Percentiles rank a stretch among this genome's conserved stretches.
These are phyloP conservation scores for Lepilemur ruficaudatus DNA, from an alignment of 2,797 vertebrate species.

Conservation along the genomic window DNA sequence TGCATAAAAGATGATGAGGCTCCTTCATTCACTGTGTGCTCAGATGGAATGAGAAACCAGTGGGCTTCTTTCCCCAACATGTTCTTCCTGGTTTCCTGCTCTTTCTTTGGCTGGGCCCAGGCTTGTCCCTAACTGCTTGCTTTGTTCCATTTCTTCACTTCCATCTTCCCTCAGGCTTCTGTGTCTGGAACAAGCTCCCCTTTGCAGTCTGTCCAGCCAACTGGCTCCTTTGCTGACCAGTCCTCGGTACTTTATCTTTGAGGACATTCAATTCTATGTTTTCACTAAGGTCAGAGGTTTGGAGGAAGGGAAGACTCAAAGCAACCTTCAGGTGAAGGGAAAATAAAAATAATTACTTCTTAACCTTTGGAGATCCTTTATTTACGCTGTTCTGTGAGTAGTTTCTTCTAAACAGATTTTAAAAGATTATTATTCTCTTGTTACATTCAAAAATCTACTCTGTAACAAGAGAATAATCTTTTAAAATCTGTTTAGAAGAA, in stretches of 20 bases:
- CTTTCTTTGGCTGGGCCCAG: neutral
- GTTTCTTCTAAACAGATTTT: neutral
- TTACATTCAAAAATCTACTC: too few relatives aligned
- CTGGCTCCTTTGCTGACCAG: neutral
- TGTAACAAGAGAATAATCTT: too few relatives aligned
- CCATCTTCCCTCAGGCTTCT: neutral
- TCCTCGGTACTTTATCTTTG: neutral
- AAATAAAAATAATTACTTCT: slow-evolving; percentile 10
- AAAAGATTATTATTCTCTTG: neutral
- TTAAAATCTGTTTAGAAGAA: too few relatives aligned
- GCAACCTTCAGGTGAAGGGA: neutral
- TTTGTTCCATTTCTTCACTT: slow-evolving; percentile 24
- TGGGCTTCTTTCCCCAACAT: neutral
- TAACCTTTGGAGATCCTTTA: neutral
- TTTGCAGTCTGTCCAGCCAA: neutral
- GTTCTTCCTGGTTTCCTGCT: neutral
- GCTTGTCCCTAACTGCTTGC: slow-evolving; percentile 15
- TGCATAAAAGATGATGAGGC: neutral
- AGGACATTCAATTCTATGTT: neutral
- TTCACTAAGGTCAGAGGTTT: neutral
- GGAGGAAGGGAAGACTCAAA: neutral
- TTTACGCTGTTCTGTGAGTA: neutral
- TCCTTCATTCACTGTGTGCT: neutral
- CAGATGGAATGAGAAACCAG: neutral
- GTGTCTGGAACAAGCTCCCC: neutral